Evolutionary conservation across 2,888 invertebrate genomes (phyloP), one percentile per base, ranked within the genome.

Genomic region (Drosophila bunnanda): DNA sequence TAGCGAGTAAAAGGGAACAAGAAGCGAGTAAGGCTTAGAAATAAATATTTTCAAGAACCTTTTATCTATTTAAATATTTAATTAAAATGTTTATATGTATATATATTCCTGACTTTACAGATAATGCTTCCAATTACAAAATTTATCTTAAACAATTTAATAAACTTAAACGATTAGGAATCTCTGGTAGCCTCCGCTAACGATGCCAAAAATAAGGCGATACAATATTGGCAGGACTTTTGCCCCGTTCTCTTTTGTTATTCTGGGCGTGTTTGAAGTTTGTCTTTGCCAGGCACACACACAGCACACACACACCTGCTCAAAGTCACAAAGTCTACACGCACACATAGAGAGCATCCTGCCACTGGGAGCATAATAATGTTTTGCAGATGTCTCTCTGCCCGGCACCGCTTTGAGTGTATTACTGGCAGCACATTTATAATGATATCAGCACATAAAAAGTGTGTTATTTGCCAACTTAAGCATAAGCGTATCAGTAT

Each of bases 381-480:
- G 54, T 46, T 46, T 68, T 39, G 32, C 46, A 39, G 53, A 10
- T 30, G 67, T 30, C 34, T n/a, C 44, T 15, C 15, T 25, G 28
- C 55, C 55, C 56, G 30, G 52, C 70, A 59, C 28, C 59, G 41
- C 62, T 62, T 62, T 71, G 53, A 71, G 71, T 57, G 41, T 70
- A 61, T 56, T 71, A 71, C 61, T 56, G 44, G 61, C 57, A 57
- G 73, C 71, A 48, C 62, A 57, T 56, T 62, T 55, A 69, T 55
- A 69, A 69, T 56, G 74, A 75, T 74, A 74, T 74, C 75, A 67
- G 75, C 75, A 61, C 57, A 74, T 74, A 76, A 76, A 76, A 76
- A 69, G 69, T 43, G 76, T 75, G 76, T 75, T 75, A 75, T 75
- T 75, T 76, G 76, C 70, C 75, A 76, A 75, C 76, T 75, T 76